A percentile compares a stretch with the other conserved stretches of the same genome.
Evolutionary conservation across 1,140 invertebrate genomes (phyloP).

Genomic region (Musca vetustissima): DNA sequence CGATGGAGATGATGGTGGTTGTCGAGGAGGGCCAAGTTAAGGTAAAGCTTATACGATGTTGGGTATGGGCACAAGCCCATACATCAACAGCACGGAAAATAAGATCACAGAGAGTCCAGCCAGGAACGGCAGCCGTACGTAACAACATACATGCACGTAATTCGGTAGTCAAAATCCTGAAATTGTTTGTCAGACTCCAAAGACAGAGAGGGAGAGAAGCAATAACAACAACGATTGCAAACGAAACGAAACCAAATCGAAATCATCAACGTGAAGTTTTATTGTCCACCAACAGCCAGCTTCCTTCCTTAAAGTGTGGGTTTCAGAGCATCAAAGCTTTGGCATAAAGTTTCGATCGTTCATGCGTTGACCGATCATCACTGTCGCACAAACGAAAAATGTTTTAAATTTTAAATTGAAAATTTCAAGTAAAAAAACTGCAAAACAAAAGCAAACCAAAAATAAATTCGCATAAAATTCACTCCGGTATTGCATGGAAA

Average conservation of each 20-base stretch:
- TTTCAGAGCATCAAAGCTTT: too few species aligned
- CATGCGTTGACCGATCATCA: not conserved
- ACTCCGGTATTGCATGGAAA: not conserved
- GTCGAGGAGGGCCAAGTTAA: too few species aligned
- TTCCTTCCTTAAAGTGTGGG: not conserved
- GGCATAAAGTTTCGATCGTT: too few species aligned
- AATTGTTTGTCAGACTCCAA: conserved; percentile 9
- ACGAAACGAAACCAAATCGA: conserved; percentile 2
- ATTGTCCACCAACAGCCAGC: not conserved
- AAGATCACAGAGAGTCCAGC: too few species aligned
- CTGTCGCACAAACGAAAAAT: not conserved
- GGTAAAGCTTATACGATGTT: too few species aligned
- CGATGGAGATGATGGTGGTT: too few species aligned
- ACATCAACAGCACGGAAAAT: too few species aligned
- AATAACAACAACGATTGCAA: too few species aligned
- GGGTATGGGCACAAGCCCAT: too few species aligned
- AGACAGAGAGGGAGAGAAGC: too few species aligned
- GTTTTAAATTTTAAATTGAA: conserved; percentile 16
- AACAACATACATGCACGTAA: conserved; percentile 26
- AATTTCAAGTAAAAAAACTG: not conserved
- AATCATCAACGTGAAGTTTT: not conserved
- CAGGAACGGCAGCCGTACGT: too few species aligned
- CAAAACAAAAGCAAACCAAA: not conserved
- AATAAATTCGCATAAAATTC: not conserved
- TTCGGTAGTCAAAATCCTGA: conserved; percentile 29